phyloP scores from a whole-genome alignment of 2,113 vertebrate species.

The Aptenodytes forsteri region DNA sequence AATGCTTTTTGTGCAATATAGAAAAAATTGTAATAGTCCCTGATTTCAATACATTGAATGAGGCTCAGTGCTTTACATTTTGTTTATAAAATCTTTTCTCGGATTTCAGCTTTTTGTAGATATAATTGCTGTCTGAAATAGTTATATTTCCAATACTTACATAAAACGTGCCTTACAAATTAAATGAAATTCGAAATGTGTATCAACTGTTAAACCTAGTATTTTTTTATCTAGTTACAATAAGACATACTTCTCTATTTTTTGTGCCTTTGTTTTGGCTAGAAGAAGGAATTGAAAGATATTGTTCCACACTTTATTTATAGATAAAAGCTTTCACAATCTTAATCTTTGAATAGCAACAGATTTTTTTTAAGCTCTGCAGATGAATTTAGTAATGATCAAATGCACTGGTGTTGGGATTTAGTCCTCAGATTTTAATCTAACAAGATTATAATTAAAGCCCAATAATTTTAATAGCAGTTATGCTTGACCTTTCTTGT shows the following conservation, averaged over 20 bases:
- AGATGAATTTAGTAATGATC: background rate
- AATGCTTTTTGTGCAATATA: background rate
- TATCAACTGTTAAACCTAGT: background rate
- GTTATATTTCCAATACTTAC: background rate
- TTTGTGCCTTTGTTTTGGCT: background rate
- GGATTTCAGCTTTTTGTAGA: background rate
- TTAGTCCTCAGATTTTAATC: background rate
- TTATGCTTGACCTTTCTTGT: background rate
- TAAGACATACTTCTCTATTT: slow-evolving; percentile 14
- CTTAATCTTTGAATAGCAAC: background rate
- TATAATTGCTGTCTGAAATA: background rate
- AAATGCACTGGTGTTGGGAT: background rate
- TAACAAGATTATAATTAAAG: background rate
- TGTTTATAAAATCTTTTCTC: background rate
- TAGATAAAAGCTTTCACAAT: background rate
- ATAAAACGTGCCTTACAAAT: background rate
- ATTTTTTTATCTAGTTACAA: background rate
- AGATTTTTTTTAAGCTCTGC: background rate
- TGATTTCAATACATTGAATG: background rate
- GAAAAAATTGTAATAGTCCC: background rate
- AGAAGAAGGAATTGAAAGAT: slow-evolving; percentile 50
- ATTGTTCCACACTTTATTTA: slow-evolving; percentile 19
- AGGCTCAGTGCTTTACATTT: background rate
- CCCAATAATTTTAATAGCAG: background rate
- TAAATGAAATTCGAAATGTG: background rate